Evolutionary conservation across 2,888 invertebrate genomes (phyloP).

Genomic region (Colostygia pectinataria): DNA sequence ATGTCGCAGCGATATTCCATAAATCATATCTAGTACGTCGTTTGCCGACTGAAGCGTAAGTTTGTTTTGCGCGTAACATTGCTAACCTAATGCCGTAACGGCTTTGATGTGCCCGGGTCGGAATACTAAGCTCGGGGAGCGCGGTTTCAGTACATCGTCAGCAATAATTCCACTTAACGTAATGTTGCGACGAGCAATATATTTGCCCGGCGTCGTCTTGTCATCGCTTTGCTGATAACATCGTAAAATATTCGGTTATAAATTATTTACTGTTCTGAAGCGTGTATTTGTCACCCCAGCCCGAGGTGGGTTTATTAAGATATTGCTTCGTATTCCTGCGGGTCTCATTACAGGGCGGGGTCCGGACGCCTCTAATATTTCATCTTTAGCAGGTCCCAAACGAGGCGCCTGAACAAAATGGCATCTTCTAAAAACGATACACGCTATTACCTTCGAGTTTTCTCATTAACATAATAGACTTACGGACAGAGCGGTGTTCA

Average conservation of each 20-base stretch:
- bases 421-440: constrained; percentile 47
- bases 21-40: constrained; percentile 52
- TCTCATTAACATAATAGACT: constrained; percentile 62
- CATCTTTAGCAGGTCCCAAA: constrained; percentile 59
- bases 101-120: constrained; percentile 59
- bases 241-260: constrained; percentile 70
- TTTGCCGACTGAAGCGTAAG: constrained; percentile 51
- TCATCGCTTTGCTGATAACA: constrained; percentile 62
- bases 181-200: constrained; percentile 56
- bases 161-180: constrained; percentile 64
- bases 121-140: constrained; percentile 46
- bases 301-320: constrained; percentile 77
- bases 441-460: constrained; percentile 46
- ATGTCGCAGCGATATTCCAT: constrained; percentile 49
- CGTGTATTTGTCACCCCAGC: constrained; percentile 77
- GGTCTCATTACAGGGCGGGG: constrained; percentile 75
- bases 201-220: constrained; percentile 51
- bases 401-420: constrained; percentile 47
- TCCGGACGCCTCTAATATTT: constrained; percentile 73
- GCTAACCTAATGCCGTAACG: constrained; percentile 48
- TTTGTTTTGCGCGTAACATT: constrained; percentile 52
- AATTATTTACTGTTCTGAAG: constrained; percentile 78
- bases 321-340: constrained; percentile 78
- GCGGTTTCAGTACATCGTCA: constrained; percentile 52
- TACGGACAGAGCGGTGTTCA: constrained; percentile 41